Conservation (phyloP, 2,797 vertebrate species). For the Anguilla marmorata region DNA sequence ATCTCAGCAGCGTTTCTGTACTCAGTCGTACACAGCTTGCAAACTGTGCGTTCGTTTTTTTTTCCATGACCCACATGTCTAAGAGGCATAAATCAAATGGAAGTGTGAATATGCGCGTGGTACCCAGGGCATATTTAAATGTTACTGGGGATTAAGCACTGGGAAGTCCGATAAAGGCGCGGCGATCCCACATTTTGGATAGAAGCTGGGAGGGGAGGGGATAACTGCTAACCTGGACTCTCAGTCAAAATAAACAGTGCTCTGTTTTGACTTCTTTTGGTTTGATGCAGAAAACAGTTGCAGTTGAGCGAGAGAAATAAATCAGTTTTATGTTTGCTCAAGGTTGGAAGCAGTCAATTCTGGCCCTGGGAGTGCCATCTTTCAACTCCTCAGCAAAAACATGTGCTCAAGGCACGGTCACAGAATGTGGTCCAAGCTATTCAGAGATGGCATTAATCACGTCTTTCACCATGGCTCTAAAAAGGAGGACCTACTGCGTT, state of each 20-base stretch:
- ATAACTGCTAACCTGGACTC: constrained; percentile 74
- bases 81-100: constrained; percentile 40
- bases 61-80: constrained; percentile 17
- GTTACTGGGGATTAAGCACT: constrained; percentile 59
- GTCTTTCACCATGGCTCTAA: constrained; percentile 63
- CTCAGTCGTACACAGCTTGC: neutral
- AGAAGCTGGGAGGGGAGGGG: constrained; percentile 48
- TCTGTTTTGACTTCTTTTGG: constrained; percentile 36
- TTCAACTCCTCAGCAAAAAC: constrained; percentile 78
- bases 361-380: constrained; percentile 72
- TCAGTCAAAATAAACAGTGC: constrained; percentile 74
- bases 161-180: constrained; percentile 67
- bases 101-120: constrained; percentile 60
- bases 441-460: constrained; percentile 63
- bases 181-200: constrained; percentile 55
- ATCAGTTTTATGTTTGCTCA: constrained; percentile 68
- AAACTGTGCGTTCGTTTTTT: neutral
- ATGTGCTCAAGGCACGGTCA: constrained; percentile 72
- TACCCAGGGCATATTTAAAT: constrained; percentile 50
- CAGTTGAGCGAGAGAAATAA: constrained; percentile 57
- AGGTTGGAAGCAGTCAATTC: constrained; percentile 67
- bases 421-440: constrained; percentile 59
- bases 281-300: constrained; percentile 61
- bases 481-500: constrained; percentile 52
- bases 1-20: constrained; percentile 49